phyloP scores from a whole-genome alignment of 2,888 invertebrate species.

The Mantis religiosa region DNA sequence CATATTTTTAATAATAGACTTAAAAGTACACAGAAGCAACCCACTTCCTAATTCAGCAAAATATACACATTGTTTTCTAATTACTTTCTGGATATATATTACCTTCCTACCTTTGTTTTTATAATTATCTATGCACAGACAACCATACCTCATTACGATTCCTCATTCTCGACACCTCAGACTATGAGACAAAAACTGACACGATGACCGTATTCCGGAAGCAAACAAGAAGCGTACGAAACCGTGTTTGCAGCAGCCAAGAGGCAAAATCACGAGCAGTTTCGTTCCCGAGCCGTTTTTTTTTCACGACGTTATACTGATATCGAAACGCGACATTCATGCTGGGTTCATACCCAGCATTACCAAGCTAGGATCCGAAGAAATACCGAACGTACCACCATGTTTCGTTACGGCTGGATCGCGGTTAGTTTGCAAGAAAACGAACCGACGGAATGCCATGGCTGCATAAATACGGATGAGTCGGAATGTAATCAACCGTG shows the following conservation, averaged over 20 bases:
- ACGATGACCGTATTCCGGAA: neutral
- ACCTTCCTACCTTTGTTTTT: neutral
- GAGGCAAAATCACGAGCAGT: neutral
- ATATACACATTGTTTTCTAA: neutral
- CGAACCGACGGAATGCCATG: constrained; percentile 4
- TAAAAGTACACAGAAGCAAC: neutral
- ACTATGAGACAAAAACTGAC: constrained; percentile 1
- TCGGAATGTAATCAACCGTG: neutral
- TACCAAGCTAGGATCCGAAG: neutral
- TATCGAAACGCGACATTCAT: neutral
- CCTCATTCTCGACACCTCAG: constrained; percentile 7
- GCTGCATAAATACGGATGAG: neutral
- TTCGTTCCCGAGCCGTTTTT: neutral
- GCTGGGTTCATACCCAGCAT: neutral
- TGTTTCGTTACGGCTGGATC: neutral
- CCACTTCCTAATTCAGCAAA: neutral
- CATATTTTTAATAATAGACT: neutral
- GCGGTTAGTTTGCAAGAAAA: neutral
- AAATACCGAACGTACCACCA: neutral
- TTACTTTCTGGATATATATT: neutral
- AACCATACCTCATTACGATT: constrained; percentile 15
- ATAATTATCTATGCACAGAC: neutral
- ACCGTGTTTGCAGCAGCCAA: neutral
- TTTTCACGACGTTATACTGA: neutral
- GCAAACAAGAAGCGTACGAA: neutral